Evolutionary conservation across 1,140 invertebrate species (phyloP), one percentile per base, ranked within the genome.

Genomic region (Drosophila fuyamai): DNA sequence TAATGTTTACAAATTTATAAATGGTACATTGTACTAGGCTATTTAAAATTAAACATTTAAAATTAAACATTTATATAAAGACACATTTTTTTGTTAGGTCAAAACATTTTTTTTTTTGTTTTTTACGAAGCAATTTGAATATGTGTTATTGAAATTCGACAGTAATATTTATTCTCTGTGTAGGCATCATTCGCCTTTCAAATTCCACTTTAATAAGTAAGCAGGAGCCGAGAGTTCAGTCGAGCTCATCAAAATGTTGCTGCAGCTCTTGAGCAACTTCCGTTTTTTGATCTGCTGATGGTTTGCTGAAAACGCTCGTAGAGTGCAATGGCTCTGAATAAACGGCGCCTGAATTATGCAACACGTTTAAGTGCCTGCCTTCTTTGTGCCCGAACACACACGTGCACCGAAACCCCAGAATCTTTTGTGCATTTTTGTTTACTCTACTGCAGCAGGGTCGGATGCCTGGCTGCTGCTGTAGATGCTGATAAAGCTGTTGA

Each of bases 291-390:
- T 83, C 83, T 81, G 76, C 44, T 71, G 67, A 57, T 71, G 67
- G 61, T 47, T 68, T 59, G 70, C 47, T 44, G 50, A 65, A 44
- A 57, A 40, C 47, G 60, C 74, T 75, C 59, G 48, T 51, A 60
- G 59, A 63, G 76, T 59, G 79, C 84, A 80, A 77, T 88, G 66
- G 72, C 67, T 86, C 51, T 80, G 79, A 79, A 83, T 88, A 86
- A 86, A 88, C 76, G 80, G 53, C 51, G 48, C 44, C 58, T 86
- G 63, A 86, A 86, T 88, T 83, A 86, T 86, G 83, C 83, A 86
- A 73, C 76, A 80, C 83, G 67, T 76, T 86, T 88, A 86, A 86
- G 83, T 86, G 83, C 79, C 71, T 72, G 71, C 67, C 78, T 74
- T 81, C 77, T 72, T 81, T 68, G 60, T 62, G 38, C 38, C 54